Evolutionary conservation across 2,888 invertebrate genomes (phyloP).

Genomic region (Lithodes maja): DNA sequence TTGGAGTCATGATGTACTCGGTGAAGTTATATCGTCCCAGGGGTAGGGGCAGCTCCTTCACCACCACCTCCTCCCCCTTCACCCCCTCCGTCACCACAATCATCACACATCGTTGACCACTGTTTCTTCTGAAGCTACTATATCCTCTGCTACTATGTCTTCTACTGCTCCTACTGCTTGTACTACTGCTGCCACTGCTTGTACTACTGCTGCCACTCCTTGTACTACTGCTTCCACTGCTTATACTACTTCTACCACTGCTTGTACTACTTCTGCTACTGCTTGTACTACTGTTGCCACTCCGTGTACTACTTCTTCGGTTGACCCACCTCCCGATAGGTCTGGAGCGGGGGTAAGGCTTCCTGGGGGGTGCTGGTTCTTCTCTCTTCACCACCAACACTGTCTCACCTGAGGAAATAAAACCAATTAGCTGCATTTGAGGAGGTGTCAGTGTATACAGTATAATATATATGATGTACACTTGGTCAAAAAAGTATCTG

Average conservation of each 20-base stretch:
- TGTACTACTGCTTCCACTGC: not conserved
- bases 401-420: too few relatives aligned
- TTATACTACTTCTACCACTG: too few relatives aligned
- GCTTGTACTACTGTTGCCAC: not conserved
- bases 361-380: too few relatives aligned
- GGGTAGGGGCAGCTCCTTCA: not conserved
- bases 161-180: not conserved
- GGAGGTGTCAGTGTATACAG: too few relatives aligned
- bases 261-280: not conserved
- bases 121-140: too few relatives aligned
- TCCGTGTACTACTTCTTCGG: not conserved
- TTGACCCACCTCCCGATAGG: too few relatives aligned
- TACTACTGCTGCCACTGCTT: not conserved
- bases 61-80: not conserved
- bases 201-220: not conserved
- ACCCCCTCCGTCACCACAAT: not conserved
- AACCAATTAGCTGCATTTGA: too few relatives aligned
- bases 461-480: too few relatives aligned
- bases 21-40: not conserved
- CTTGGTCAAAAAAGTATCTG: too few relatives aligned
- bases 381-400: too few relatives aligned
- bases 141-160: too few relatives aligned
- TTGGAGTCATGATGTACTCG: not conserved
- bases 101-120: not conserved
- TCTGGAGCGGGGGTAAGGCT: too few relatives aligned